Base-by-base conservation (phyloP, 2,797 vertebrate species). In the Sarcophilus harrisii region DNA sequence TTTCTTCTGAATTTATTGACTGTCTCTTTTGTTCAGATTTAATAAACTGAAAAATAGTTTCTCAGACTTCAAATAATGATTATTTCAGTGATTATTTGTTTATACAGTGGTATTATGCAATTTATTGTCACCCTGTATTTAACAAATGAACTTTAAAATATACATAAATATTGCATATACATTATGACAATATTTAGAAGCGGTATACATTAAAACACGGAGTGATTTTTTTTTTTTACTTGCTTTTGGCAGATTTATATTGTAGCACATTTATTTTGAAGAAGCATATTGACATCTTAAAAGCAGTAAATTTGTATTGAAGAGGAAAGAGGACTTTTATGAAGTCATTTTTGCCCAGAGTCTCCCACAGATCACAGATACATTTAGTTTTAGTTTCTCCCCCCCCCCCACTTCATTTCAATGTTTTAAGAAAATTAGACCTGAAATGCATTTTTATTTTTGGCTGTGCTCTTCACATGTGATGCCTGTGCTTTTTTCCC, bases 91-190 rank as follows among this genome's bases (percentile, higher is more conserved):
- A 45, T 27, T 87, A 73, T 95, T 30, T 91, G 54, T 89, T 92
- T 95, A 96, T 58, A 3, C 95, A 81, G 81, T 95, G 87, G 38
- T 81, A 32, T 91, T 91, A n/a, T 91, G 16, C 52, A n/a, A 18
- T 95, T 91, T 89, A 49, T 29, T 93, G 96, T 94, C 87, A 14
- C 87, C 73, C 87, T 95, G 45, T 87, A 92, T 96, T 90, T 92
- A 93, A 90, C 93, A 91, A 81, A 58, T 5, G 59, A 0, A 52
- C 95, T 96, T 90, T 32, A 32, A 28, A 62, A 95, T 95, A 32
- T n/a, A 90, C 13, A 6, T 57, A 93, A 92, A 29, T 66, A 52
- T 30, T 54, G 60, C 0, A 6, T 45, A 28, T 55, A 55, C 54
- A 55, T 90, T 32, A 66, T 96, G 92, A 59, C 32, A 92, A 8